Percentiles rank a stretch among this genome's conserved stretches.
phyloP scores from a whole-genome alignment of 2,113 vertebrate genomes.

The Procavia capensis region DNA sequence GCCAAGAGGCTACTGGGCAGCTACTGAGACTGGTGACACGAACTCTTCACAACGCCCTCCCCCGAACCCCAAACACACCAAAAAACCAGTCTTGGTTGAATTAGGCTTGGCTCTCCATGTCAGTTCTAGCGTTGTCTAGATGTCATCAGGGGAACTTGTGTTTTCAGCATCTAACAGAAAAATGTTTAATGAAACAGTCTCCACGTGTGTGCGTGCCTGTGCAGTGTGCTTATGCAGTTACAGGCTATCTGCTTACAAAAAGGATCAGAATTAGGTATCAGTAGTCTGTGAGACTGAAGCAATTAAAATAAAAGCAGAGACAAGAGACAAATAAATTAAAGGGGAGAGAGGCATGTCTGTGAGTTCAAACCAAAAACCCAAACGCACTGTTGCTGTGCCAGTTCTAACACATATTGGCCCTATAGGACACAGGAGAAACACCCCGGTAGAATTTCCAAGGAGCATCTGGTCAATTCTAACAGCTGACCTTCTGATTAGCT shows the following conservation, averaged over 20 bases:
- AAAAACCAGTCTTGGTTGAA: too few species aligned
- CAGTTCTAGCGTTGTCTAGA: background rate
- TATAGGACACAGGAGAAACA: too few species aligned
- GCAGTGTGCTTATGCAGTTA: background rate
- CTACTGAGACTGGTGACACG: background rate
- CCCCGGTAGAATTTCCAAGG: too few species aligned
- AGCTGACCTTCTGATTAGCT: too few species aligned
- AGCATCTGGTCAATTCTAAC: too few species aligned
- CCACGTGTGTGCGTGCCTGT: background rate
- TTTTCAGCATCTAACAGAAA: background rate
- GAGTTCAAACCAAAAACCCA: too few species aligned
- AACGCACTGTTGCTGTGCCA: too few species aligned
- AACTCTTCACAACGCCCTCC: background rate
- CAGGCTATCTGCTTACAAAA: background rate
- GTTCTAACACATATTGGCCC: too few species aligned
- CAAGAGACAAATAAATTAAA: background rate
- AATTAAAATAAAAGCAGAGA: background rate
- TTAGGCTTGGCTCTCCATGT: background rate
- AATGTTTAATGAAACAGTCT: background rate
- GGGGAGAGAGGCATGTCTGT: background rate
- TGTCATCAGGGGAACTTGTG: background rate
- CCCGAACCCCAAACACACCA: background rate
- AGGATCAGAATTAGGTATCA: conserved; percentile 10
- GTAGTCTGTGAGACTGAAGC: background rate
- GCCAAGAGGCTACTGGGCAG: conserved; percentile 51